phyloP scores from a whole-genome alignment of 2,797 vertebrate genomes.

The Salmo trutta region DNA sequence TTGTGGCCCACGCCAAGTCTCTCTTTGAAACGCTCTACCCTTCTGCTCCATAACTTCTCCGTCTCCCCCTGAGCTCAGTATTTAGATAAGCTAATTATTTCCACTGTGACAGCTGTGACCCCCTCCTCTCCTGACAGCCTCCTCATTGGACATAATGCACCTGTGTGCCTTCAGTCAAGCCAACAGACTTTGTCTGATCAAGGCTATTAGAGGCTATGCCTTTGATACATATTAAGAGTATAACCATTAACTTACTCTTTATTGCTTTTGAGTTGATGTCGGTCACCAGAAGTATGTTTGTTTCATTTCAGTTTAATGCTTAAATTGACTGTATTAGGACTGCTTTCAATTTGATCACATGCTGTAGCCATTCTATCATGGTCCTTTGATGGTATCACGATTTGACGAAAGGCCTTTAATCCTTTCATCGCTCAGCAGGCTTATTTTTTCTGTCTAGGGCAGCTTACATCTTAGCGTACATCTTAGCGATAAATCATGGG shows the following conservation, averaged over 20 bases:
- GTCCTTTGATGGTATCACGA: neutral
- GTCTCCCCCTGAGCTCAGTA: neutral
- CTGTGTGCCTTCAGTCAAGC: conserved; percentile 63
- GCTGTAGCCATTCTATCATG: neutral
- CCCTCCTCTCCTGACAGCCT: conserved; percentile 31
- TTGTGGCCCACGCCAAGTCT: conserved; percentile 34
- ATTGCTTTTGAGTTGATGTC: neutral
- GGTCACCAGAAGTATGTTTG: neutral
- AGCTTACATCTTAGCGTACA: neutral
- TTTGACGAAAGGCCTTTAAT: neutral
- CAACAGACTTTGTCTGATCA: conserved; percentile 22
- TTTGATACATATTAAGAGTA: neutral
- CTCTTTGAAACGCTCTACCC: conserved; percentile 41
- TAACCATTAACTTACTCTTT: neutral
- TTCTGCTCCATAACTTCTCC: neutral
- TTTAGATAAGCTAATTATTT: conserved; percentile 47
- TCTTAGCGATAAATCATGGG: neutral
- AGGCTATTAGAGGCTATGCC: conserved; percentile 19
- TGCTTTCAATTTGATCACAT: neutral
- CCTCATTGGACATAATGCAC: conserved; percentile 31
- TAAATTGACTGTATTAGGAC: neutral
- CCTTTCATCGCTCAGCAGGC: neutral
- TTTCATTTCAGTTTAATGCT: neutral
- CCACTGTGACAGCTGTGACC: conserved; percentile 61
- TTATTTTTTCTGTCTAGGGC: neutral